Evolutionary conservation across 2,113 vertebrate species (phyloP).

Genomic region (Periophthalmodon schlosseri): DNA sequence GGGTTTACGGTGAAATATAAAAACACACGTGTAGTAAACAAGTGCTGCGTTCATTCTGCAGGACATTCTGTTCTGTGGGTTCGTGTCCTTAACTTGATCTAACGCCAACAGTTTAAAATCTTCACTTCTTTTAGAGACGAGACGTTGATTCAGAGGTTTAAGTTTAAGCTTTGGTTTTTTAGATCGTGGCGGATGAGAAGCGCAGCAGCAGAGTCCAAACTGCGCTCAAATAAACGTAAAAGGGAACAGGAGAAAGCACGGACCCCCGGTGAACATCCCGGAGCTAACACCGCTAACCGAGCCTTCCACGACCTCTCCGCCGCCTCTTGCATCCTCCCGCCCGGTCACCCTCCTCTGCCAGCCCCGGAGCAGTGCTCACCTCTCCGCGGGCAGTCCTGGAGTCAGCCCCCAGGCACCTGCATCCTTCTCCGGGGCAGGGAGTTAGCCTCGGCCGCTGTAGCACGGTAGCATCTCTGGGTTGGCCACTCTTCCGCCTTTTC

Average conservation of each 20-base stretch:
- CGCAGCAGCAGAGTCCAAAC: not conserved
- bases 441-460: conserved; percentile 16
- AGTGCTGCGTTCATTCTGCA: not conserved
- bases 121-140: not conserved
- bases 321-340: not conserved
- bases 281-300: conserved; percentile 1
- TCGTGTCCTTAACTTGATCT: not conserved
- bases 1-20: too few species aligned
- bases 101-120: not conserved
- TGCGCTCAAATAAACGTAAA: not conserved
- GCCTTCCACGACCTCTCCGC: not conserved
- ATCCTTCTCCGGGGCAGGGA: not conserved
- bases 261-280: not conserved
- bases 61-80: conserved; percentile 4
- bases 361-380: not conserved
- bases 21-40: not conserved
- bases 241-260: not conserved
- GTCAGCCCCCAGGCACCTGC: not conserved
- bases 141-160: not conserved
- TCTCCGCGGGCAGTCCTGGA: not conserved
- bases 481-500: conserved; percentile 61
- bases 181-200: not conserved
- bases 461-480: conserved; percentile 35
- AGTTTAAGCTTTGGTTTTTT: not conserved
- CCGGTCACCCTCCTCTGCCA: not conserved